A percentile compares a stretch with the other conserved stretches of the same genome.
Evolutionary conservation across 37 sponge, comb jelly and placozoan genomes (phyloP).

Genomic region (Theonella swinhoei): DNA sequence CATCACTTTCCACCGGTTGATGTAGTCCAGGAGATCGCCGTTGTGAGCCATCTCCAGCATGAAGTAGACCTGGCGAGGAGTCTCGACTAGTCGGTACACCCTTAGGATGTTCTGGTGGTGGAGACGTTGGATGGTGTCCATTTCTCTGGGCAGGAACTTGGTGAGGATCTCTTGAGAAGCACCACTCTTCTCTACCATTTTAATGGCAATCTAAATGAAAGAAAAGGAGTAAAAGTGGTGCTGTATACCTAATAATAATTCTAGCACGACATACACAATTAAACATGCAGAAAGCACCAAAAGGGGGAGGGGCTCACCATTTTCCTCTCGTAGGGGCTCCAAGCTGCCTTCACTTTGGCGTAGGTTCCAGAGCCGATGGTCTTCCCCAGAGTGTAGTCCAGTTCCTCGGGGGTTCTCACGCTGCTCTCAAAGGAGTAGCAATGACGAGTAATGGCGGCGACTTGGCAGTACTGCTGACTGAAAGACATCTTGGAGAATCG

Average conservation of each 20-base stretch:
- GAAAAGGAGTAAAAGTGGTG: neutral
- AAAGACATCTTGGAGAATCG: neutral
- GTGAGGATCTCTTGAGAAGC: slow-evolving; percentile 81
- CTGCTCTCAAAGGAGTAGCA: neutral
- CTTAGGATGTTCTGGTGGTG: slow-evolving; percentile 70
- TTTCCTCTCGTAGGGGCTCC: slow-evolving; percentile 35
- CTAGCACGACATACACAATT: neutral
- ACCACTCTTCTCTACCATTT: slow-evolving; percentile 80
- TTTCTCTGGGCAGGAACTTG: slow-evolving; percentile 92
- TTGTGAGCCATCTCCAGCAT: slow-evolving; percentile 90
- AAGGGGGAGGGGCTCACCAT: slow-evolving; percentile 53
- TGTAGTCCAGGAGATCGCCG: slow-evolving; percentile 92
- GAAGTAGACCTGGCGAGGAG: slow-evolving; percentile 73
- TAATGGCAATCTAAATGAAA: slow-evolving; percentile 85
- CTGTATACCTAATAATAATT: neutral
- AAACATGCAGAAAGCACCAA: neutral
- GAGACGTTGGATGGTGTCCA: slow-evolving; percentile 66
- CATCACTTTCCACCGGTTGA: slow-evolving; percentile 69
- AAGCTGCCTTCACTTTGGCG: slow-evolving; percentile 88
- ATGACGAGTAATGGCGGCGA: no score
- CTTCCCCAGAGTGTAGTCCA: slow-evolving; percentile 61
- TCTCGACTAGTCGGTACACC: slow-evolving; percentile 71
- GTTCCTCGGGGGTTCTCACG: slow-evolving; percentile 10
- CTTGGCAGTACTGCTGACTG: no score
- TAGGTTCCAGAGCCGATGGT: slow-evolving; percentile 89